Percentiles rank a stretch among this genome's conserved stretches.
Conservation (phyloP, 2,888 invertebrate species). For the Morpho helenor region DNA sequence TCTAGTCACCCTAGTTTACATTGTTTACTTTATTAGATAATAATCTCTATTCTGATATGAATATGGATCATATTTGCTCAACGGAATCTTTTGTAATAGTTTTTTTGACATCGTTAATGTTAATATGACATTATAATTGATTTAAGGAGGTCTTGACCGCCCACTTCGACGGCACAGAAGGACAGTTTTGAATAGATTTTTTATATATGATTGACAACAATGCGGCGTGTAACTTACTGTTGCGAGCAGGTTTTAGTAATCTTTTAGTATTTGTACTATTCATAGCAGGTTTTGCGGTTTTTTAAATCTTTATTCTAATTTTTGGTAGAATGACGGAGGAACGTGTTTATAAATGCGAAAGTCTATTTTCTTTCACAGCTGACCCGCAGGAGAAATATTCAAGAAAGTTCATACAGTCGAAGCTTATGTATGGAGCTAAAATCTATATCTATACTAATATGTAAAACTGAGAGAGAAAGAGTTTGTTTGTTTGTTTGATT, state of each 20-base stretch:
- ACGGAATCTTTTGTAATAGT: constrained; percentile 22
- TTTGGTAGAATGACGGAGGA: too few species aligned
- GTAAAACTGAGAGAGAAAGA: too few species aligned
- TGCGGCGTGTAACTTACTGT: constrained; percentile 4
- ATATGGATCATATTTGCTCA: constrained; percentile 3
- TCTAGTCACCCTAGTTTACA: background rate
- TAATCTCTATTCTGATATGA: background rate
- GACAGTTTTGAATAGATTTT: constrained; percentile 14
- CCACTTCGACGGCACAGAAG: constrained; percentile 25
- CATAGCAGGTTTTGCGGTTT: too few species aligned
- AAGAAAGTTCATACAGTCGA: too few species aligned
- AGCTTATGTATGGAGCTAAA: too few species aligned
- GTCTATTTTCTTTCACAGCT: too few species aligned
- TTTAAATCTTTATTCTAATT: too few species aligned
- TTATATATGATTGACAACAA: constrained; percentile 22
- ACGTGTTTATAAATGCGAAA: too few species aligned
- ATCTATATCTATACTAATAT: too few species aligned
- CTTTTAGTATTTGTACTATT: background rate
- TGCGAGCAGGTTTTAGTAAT: background rate
- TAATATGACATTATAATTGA: constrained; percentile 38
- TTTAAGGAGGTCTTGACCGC: constrained; percentile 32
- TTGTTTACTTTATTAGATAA: constrained; percentile 6
- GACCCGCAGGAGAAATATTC: too few species aligned
- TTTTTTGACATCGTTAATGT: constrained; percentile 31
- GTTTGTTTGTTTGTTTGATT: too few species aligned